These are phyloP conservation scores for Psophia crepitans DNA, from an alignment of 2,113 vertebrate species.

Conservation along the genomic window DNA sequence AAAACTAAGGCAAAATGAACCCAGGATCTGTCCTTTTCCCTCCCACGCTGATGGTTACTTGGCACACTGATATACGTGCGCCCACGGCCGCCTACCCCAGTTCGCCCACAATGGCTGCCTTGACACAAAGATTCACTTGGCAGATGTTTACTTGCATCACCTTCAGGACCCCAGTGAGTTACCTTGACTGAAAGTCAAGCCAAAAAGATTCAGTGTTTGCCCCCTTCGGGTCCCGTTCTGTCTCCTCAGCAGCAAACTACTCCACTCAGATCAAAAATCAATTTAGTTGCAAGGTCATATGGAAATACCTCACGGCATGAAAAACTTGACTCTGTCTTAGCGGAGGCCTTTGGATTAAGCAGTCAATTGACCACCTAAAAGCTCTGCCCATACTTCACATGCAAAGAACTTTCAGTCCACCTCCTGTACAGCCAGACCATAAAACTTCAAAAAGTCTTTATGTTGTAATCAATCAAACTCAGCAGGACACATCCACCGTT, in stretches of 20 bases:
- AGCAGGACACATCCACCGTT: not conserved
- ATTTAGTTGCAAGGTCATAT: constrained; percentile 59
- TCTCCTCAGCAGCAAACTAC: constrained; percentile 54
- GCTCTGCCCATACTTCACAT: not conserved
- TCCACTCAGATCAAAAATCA: constrained; percentile 28
- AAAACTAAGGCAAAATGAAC: not conserved
- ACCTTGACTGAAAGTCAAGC: constrained; percentile 60
- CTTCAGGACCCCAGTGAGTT: constrained; percentile 47
- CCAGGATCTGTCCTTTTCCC: not conserved
- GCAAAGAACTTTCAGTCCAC: constrained; percentile 1
- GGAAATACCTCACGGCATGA: constrained; percentile 12
- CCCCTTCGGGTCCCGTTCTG: constrained; percentile 19
- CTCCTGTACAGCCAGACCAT: not conserved
- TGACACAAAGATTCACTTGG: constrained; percentile 43
- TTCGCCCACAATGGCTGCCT: constrained; percentile 24
- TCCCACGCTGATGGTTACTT: not conserved
- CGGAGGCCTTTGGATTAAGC: not conserved
- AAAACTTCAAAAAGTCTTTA: constrained; percentile 24
- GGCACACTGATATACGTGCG: constrained; percentile 28
- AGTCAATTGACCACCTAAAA: constrained; percentile 40
- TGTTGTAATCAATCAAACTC: constrained; percentile 23
- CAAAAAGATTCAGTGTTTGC: constrained; percentile 56
- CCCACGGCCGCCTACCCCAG: not conserved
- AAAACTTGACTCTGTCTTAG: constrained; percentile 4
- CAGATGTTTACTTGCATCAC: constrained; percentile 58